Evolutionary conservation across 2,888 invertebrate species (phyloP).

Genomic region (Tetragonula carbonaria): DNA sequence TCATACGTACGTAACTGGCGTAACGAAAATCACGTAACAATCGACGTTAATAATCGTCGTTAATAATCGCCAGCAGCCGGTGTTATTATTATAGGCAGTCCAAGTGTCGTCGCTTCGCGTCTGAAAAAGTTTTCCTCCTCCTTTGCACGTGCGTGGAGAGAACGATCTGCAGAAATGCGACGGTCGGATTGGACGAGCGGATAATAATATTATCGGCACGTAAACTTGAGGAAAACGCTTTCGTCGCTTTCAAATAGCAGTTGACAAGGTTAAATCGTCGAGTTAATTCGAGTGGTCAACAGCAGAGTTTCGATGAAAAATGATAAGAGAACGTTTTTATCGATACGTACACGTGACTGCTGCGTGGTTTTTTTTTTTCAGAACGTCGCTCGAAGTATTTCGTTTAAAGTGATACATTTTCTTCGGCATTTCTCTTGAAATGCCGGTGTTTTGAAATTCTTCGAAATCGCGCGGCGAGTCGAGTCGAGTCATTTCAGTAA

Average conservation of each 20-base stretch:
- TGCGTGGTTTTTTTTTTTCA: no score
- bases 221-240: neutral
- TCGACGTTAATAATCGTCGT: neutral
- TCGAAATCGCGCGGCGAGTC: neutral
- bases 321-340: neutral
- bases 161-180: no score
- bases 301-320: neutral
- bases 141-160: no score
- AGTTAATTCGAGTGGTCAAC: neutral
- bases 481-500: conserved; percentile 3
- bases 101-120: no score
- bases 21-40: conserved; percentile 22
- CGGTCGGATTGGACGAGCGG: no score
- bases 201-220: no score
- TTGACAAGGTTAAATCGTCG: neutral
- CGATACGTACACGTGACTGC: no score
- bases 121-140: no score
- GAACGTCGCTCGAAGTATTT: no score
- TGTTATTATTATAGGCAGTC: no score
- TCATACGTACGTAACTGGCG: conserved; percentile 20
- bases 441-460: no score
- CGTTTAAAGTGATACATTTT: neutral
- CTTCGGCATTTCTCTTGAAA: no score
- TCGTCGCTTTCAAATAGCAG: neutral
- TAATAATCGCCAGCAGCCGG: neutral